These are phyloP conservation scores for Pseudomugil gertrudae DNA, from an alignment of 2,797 vertebrate species.

Conservation along the genomic window DNA sequence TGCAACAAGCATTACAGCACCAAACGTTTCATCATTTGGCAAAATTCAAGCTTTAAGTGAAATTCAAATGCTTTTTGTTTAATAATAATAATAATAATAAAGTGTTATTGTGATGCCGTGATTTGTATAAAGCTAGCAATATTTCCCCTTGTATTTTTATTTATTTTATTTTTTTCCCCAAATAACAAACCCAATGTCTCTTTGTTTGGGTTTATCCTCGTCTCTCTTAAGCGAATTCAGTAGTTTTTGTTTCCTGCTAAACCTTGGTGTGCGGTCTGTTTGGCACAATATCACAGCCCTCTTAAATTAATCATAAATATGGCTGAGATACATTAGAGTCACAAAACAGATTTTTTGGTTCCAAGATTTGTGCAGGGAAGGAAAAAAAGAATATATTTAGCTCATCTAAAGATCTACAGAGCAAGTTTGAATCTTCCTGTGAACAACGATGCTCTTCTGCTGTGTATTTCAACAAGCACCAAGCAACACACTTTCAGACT, in stretches of 20 bases:
- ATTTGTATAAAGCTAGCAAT: constrained; percentile 88
- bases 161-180: constrained; percentile 50
- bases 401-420: constrained; percentile 78
- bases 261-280: constrained; percentile 89
- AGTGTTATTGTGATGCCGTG: constrained; percentile 88
- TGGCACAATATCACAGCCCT: constrained; percentile 85
- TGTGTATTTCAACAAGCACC: constrained; percentile 64
- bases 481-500: constrained; percentile 73
- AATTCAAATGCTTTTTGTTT: constrained; percentile 86
- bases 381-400: constrained; percentile 69
- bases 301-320: constrained; percentile 89
- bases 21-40: constrained; percentile 88
- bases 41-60: constrained; percentile 91
- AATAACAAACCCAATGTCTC: constrained; percentile 58
- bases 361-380: constrained; percentile 86
- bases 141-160: constrained; percentile 78
- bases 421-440: constrained; percentile 78
- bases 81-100: constrained; percentile 77
- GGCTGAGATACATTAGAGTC: constrained; percentile 85
- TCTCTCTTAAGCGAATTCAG: constrained; percentile 80
- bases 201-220: constrained; percentile 8
- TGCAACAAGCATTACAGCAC: constrained; percentile 87
- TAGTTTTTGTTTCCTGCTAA: constrained; percentile 86
- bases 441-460: constrained; percentile 77
- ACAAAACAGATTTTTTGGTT: constrained; percentile 90